These are phyloP conservation scores for Mactromeris polynyma DNA, from an alignment of 2,888 invertebrate genomes.

Conservation along the genomic window DNA sequence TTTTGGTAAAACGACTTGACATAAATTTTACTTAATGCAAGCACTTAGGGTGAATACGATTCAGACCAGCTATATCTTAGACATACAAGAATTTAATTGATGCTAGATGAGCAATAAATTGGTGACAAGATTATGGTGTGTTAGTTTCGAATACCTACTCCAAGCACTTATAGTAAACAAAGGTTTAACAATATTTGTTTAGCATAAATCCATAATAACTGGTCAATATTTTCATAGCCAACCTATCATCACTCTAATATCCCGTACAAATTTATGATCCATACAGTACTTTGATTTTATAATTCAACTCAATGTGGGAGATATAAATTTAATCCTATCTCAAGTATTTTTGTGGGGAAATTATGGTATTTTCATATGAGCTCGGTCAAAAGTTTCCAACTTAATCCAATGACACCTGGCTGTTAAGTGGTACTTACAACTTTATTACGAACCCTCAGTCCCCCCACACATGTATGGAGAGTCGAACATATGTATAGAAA, in stretches of 20 bases:
- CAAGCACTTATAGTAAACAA: background rate
- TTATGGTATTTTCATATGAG: background rate
- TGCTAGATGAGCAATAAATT: background rate
- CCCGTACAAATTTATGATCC: background rate
- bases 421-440: background rate
- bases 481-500: no score
- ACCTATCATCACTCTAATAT: background rate
- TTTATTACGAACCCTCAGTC: no score
- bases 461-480: no score
- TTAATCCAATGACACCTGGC: slow-evolving; percentile 7
- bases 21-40: background rate
- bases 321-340: background rate
- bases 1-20: no score
- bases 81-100: background rate
- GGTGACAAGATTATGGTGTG: background rate
- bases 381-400: background rate
- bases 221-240: slow-evolving; percentile 10
- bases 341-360: background rate
- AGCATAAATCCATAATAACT: background rate
- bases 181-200: slow-evolving; percentile 3
- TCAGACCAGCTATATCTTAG: background rate
- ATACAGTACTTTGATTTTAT: background rate
- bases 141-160: slow-evolving; percentile 4
- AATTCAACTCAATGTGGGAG: background rate
- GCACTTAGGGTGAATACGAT: background rate